A percentile compares a stretch with the other conserved stretches of the same genome.
phyloP scores from a whole-genome alignment of 1,140 invertebrate genomes.

The Acromyrmex echinatior region DNA sequence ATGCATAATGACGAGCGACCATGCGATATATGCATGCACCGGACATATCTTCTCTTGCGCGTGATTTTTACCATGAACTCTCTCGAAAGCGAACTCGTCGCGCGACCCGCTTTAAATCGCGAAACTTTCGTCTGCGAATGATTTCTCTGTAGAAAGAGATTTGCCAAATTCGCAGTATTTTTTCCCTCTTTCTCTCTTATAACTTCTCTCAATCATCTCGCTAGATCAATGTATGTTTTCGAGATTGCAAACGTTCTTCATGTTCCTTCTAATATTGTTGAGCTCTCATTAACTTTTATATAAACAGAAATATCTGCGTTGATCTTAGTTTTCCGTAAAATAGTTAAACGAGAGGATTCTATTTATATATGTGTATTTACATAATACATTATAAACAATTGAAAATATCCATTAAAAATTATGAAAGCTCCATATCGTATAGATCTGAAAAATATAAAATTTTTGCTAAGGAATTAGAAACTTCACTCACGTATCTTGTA shows the following conservation, averaged over 20 bases:
- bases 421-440: background rate
- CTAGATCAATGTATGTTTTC: background rate
- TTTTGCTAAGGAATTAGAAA: background rate
- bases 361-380: too few relatives aligned
- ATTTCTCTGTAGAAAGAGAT: constrained; percentile 65
- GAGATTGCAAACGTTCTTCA: constrained; percentile 1
- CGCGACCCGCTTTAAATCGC: constrained; percentile 70
- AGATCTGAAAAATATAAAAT: background rate
- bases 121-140: constrained; percentile 71
- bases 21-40: constrained; percentile 17
- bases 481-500: background rate
- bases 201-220: constrained; percentile 9
- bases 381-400: background rate
- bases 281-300: constrained; percentile 6
- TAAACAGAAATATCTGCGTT: background rate
- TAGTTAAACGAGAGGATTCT: background rate
- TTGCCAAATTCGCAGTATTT: constrained; percentile 25
- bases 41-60: background rate
- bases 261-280: background rate
- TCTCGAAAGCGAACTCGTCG: constrained; percentile 72
- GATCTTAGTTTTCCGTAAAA: background rate
- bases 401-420: background rate
- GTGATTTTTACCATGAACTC: constrained; percentile 39
- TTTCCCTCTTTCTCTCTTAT: constrained; percentile 29
- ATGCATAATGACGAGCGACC: constrained; percentile 64